Evolutionary conservation across 1,140 invertebrate genomes (phyloP).

Genomic region (Geopemphigus sp.): DNA sequence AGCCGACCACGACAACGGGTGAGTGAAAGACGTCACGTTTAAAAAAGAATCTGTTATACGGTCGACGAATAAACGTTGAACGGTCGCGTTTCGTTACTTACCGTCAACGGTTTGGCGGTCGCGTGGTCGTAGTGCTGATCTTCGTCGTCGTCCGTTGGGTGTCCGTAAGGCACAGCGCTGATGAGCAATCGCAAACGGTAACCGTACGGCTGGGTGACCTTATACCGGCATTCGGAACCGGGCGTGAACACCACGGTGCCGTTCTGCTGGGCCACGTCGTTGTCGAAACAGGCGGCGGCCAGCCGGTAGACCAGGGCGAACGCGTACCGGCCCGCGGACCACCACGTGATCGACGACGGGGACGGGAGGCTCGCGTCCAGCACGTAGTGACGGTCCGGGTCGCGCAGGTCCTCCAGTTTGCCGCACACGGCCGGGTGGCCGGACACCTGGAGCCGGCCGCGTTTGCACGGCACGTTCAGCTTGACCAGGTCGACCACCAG

Average conservation of each 20-base stretch:
- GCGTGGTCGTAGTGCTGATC: no score
- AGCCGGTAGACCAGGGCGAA: conserved; percentile 63
- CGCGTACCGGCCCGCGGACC: conserved; percentile 60
- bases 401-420: conserved; percentile 63
- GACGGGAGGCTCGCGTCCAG: conserved; percentile 57
- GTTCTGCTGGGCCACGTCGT: conserved; percentile 62
- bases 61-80: no score
- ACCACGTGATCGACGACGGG: conserved; percentile 54
- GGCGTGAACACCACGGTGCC: conserved; percentile 61
- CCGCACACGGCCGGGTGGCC: conserved; percentile 58
- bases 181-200: conserved; percentile 57
- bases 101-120: conserved; percentile 11
- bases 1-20: no score
- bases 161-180: conserved; percentile 2
- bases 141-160: background rate
- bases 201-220: conserved; percentile 65
- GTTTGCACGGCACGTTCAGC: conserved; percentile 64
- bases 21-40: no score
- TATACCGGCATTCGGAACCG: conserved; percentile 63
- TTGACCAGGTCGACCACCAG: conserved; percentile 62
- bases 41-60: no score
- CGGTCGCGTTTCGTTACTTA: conserved; percentile 17
- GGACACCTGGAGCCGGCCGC: conserved; percentile 60
- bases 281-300: conserved; percentile 67
- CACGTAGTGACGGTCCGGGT: conserved; percentile 60